Evolutionary conservation across 2,113 vertebrate genomes (phyloP).

Genomic region (Ptilorrhoa leucosticta): DNA sequence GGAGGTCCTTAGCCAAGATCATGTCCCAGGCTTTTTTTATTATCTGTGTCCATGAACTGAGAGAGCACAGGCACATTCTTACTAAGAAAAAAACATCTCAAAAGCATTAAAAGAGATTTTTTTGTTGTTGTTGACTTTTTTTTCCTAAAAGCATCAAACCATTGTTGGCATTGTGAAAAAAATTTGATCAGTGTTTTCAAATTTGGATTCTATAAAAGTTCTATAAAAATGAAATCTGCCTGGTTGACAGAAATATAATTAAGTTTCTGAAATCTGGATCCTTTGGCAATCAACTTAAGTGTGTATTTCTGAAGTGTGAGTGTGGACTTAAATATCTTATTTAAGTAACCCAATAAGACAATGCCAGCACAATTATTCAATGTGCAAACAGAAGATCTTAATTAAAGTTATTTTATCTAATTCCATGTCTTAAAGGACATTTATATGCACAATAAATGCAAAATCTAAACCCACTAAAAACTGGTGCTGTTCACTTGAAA

Average conservation of each 20-base stretch:
- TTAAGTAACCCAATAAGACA: not conserved
- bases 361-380: not conserved
- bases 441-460: not conserved
- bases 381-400: not conserved
- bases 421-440: not conserved
- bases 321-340: not conserved
- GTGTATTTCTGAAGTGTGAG: not conserved
- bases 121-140: not conserved
- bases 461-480: not conserved
- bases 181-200: not conserved
- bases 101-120: rapidly evolving
- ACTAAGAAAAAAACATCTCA: not conserved
- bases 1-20: not conserved
- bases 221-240: not conserved
- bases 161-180: not conserved
- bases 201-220: not conserved
- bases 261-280: not conserved
- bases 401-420: not conserved
- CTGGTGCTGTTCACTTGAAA: not conserved
- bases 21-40: not conserved
- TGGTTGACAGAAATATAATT: not conserved
- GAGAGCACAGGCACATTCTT: not conserved
- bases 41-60: not conserved
- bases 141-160: not conserved
- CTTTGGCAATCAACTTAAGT: not conserved